phyloP scores from a whole-genome alignment of 2,888 invertebrate genomes.

The Chrysolina americana region DNA sequence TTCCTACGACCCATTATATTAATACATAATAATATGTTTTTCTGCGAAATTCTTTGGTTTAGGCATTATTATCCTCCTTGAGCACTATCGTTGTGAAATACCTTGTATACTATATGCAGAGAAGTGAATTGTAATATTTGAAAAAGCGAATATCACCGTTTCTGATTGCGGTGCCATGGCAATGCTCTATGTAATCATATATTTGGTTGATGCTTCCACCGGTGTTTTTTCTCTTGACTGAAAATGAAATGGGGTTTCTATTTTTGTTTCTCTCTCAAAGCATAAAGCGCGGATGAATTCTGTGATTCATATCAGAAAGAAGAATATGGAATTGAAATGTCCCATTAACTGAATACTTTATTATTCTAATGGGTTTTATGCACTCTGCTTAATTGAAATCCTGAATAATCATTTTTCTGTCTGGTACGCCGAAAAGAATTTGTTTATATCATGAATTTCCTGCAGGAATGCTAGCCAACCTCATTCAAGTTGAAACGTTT shows the following conservation, averaged over 20 bases:
- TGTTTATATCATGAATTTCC: constrained; percentile 7
- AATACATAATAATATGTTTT: no score
- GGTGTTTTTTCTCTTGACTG: background rate
- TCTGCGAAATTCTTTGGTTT: no score
- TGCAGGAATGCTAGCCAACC: background rate
- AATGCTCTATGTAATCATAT: background rate
- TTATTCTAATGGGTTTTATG: constrained; percentile 55
- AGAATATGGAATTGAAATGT: constrained; percentile 51
- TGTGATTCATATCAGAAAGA: constrained; percentile 7
- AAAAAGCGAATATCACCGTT: no score
- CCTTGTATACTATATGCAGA: no score
- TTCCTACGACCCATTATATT: no score
- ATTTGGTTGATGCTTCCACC: background rate
- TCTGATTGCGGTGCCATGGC: no score
- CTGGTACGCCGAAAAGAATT: constrained; percentile 11
- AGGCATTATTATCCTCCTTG: no score
- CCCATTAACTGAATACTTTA: constrained; percentile 52
- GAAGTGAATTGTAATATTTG: no score
- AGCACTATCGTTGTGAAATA: no score
- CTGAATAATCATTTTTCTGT: constrained; percentile 37
- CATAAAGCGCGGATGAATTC: no score
- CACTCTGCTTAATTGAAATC: constrained; percentile 57
- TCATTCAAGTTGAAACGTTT: background rate
- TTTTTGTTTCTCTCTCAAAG: no score
- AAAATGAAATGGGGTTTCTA: background rate